Base-by-base conservation (phyloP, 2,888 invertebrate species). In the Oscheius onirici region DNA sequence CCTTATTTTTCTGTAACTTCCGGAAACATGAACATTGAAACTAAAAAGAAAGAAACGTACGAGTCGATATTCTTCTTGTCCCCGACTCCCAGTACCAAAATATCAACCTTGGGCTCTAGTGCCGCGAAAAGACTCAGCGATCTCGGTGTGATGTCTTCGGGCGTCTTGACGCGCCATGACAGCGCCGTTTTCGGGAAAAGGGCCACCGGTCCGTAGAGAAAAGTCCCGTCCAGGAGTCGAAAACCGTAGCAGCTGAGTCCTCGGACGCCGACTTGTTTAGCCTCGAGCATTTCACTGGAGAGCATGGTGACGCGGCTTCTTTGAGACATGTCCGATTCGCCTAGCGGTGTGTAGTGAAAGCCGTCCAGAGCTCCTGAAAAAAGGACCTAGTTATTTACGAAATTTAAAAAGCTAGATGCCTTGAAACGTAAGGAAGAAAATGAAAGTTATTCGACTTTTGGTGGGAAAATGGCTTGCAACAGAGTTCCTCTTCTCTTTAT, bases 21-120 rank as follows among this genome's bases (percentile, higher is more conserved):
- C n/a, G n/a, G n/a, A n/a, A n/a, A n/a, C n/a, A n/a, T n/a, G n/a
- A n/a, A n/a, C n/a, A n/a, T n/a, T 15, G 22, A 43, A 44, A 20
- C n/a, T 10, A 8, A 46, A 1, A 28, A 28, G 13, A 41, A 2
- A 8, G 1, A 46, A 60, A 52, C 76, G 75, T 49, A 73, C 87
- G 34, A 85, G 75, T 83, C 87, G 72, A 78, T 79, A 70, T 77
- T 83, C 75, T 83, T 82, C 67, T 79, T 87, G 60, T 88, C 86
- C 5, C 88, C 88, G 43, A 82, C 85, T 28, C 88, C 88, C 17
- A 88, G 60, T 17, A 88, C 81, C 22, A 86, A 70, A 66, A 86
- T 77, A 61, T 86, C 95, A 69, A 94, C 89, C 89, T 93, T 94
- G 0, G 97, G 97, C 72, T 93, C 93, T 24, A 97, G 86, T 26